Base-by-base conservation (phyloP, 1,140 invertebrate species). In the Trigoniulus corallinus region DNA sequence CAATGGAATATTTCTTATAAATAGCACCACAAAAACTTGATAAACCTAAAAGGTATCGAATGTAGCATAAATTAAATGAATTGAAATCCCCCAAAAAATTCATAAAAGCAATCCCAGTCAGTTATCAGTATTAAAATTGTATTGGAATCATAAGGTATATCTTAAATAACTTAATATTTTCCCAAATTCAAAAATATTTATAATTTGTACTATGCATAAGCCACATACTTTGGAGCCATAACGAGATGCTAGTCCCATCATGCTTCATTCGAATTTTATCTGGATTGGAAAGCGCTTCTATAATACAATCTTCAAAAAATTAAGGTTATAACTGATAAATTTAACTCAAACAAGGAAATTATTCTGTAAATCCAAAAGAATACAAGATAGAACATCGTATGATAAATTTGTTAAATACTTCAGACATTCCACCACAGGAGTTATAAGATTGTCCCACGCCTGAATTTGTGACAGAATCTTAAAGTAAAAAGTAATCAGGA, bases 1-100 rank as follows among this genome's bases (percentile, higher is more conserved):
- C 96, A 48, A 98, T 86, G 58, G 82, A 83, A 68, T 98, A 98
- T 66, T 98, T 97, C 68, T 96, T 95, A 64, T 88, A 97, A 50
- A 97, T 84, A 13, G 87, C 80, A 26, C 92, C 94, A 61, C 88
- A 87, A 69, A 99, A 98, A 41, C 80, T 86, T 1, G 92, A 85
- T 3, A 97, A 74, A 61, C 87, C 68, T 64, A 59, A 21, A 57
- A 7, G 18, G 18, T 10, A 44, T 10, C 42, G 18, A 44, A 24
- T 10, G 18, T 44, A 44, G 7, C 18, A 24, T 44, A 20, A 7
- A 7, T 7, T 44, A 7, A 24, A 7, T 7, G 21, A 24, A 21
- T 24, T 7, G 18, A 7, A 24, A 44, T 10, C 18, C 7, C 7
- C 18, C 18, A 24, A 44, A 44, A 44, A 44, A 44, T 7, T 44